Evolutionary conservation across 2,888 invertebrate genomes (phyloP), one percentile per base, ranked within the genome.

Genomic region (Drosophila testacea): DNA sequence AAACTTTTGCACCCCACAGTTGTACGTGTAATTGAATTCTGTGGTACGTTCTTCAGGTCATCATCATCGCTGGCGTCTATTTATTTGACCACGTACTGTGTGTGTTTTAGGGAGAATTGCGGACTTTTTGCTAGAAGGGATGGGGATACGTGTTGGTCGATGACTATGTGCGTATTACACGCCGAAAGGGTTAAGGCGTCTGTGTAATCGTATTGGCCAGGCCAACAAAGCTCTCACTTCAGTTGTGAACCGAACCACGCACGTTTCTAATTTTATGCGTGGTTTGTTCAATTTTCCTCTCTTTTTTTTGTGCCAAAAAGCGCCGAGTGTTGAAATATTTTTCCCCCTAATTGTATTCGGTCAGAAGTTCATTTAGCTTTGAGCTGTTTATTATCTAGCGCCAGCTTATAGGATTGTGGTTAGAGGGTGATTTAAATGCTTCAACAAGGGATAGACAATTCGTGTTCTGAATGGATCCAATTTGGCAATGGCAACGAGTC

Each of bases 181-280:
- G 75, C 76, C 75, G 60, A 88, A 88, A 83, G 88, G 83, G 83
- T 88, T 83, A 85, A 72, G 66, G 73, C 68, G 60, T 64, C 67
- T 51, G 52, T 67, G 83, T 85, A 88, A 88, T 88, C 85, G 79
- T 85, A 79, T 85, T 88, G 83, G 74, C 72, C 77, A 59, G 73
- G 56, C 73, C 70, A 83, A 82, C 81, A 83, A 61, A 78, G 67
- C 83, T 48, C 61, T 72, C 77, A 63, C 69, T 72, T 87, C 52
- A 46, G 39, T 46, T 28, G 11, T 44, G 11, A 6, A 44, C 44
- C 61, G 28, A 27, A n/a, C 44, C 63, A 87, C 82, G 88, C 82
- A 83, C 82, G 82, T 87, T 83, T 83, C 83, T 79, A 88, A 88
- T 88, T 86, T 87, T 83, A 84, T 86, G 86, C 83, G 86, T 86